Base-by-base conservation (phyloP, 2,113 vertebrate species). In the Trinectes maculatus region DNA sequence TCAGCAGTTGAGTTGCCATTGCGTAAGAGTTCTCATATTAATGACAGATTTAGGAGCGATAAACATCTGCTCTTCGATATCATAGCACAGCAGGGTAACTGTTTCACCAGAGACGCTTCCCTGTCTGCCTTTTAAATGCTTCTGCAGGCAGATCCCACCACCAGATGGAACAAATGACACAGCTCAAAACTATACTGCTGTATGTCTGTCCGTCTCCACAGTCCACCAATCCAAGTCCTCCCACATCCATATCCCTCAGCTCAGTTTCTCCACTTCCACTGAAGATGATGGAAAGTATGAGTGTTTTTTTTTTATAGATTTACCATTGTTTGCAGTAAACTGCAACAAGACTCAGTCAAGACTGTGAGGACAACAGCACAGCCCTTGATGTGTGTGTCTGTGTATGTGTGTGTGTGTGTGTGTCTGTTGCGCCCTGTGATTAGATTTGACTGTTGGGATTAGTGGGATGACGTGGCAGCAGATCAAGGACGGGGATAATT, bases 91-190 rank as follows among this genome's bases (percentile, higher is more conserved):
- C 13, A 60, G n/a, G 36, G 52, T 22, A 49, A 62, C 31, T 21
- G 37, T 34, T 53, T 43, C 56, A 22, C 31, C 4, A 44, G 72
- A 85, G 53, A 51, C 77, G 57, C 55, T 73, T 77, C 78, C 65
- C 71, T 60, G 75, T 77, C 71, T 85, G 66, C 63, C 44, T 64
- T 53, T 46, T 84, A 82, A 89, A 72, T 53, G 56, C 46, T 77
- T 77, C 40, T 78, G 61, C 85, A 84, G 82, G 42, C 67, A 47
- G 62, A 79, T 46, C 22, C 37, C 71, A 61, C 47, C 52, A 44
- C 54, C 74, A 80, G 21, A 81, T 78, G 89, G 87, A 91, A 91
- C 46, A 80, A 76, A 76, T 88, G 78, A 88, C 74, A 77, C 48
- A 31, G 44, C 31, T 64, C 25, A 43, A n/a, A 74, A 59, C 71